Percentiles rank a stretch among this genome's conserved stretches.
Conservation (phyloP, 1,140 invertebrate species). For the Brachionus rotundiformis region DNA sequence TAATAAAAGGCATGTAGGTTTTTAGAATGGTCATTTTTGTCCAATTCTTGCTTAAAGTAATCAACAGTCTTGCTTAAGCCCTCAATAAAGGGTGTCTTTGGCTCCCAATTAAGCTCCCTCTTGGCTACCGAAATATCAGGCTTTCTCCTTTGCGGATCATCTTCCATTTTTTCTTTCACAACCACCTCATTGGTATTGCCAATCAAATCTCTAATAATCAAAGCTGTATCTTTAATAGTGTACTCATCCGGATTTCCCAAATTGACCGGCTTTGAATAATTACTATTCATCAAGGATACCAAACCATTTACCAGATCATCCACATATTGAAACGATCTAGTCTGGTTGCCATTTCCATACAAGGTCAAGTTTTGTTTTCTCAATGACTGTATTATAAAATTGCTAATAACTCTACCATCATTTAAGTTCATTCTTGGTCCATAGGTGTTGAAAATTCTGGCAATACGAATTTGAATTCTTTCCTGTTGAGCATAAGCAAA, state of each 20-base stretch:
- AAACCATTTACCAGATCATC: constrained; percentile 94
- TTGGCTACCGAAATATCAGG: constrained; percentile 89
- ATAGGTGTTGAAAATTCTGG: constrained; percentile 98
- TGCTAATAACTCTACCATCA: constrained; percentile 96
- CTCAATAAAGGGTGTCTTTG: constrained; percentile 79
- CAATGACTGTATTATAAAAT: constrained; percentile 95
- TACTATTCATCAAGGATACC: constrained; percentile 86
- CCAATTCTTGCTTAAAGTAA: constrained; percentile 80
- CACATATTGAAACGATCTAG: constrained; percentile 96
- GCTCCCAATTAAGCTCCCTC: constrained; percentile 83
- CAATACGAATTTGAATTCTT: constrained; percentile 87
- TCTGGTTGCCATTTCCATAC: constrained; percentile 93
- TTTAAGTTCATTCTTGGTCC: constrained; percentile 99
- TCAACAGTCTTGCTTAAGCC: constrained; percentile 86
- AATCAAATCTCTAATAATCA: constrained; percentile 78
- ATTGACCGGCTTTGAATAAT: constrained; percentile 89
- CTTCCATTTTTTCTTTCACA: constrained; percentile 74
- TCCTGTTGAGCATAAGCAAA: constrained; percentile 84
- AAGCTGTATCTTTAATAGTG: constrained; percentile 91
- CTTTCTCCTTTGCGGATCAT: constrained; percentile 89
- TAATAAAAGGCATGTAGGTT: neutral
- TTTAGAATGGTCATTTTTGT: constrained; percentile 21
- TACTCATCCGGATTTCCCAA: constrained; percentile 97
- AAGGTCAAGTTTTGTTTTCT: constrained; percentile 92
- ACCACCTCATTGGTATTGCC: constrained; percentile 55